These are phyloP conservation scores for Stenichneumon culpator DNA, from an alignment of 2,888 invertebrate species.

Conservation along the genomic window DNA sequence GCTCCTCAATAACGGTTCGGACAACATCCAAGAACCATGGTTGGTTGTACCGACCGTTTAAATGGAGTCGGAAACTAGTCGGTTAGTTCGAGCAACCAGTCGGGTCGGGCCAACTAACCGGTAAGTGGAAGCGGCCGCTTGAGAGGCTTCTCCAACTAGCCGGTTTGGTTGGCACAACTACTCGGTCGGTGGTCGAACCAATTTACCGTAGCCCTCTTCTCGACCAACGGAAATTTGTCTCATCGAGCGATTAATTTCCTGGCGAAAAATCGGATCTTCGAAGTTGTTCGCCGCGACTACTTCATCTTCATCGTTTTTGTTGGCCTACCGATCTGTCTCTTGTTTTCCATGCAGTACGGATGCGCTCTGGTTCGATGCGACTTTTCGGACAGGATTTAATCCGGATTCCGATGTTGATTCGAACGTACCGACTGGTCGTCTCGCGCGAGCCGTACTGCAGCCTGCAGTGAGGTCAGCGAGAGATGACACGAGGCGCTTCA, in stretches of 20 bases:
- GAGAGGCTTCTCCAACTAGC: too few species aligned
- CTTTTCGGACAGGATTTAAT: slow-evolving; percentile 3
- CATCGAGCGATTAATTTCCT: not conserved
- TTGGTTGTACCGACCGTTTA: not conserved
- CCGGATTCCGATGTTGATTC: slow-evolving; percentile 18
- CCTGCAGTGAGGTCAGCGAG: slow-evolving; percentile 66
- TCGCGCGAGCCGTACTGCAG: slow-evolving; percentile 68
- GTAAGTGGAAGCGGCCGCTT: not conserved
- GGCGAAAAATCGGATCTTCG: not conserved
- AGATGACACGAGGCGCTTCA: slow-evolving; percentile 67
- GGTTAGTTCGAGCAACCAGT: not conserved
- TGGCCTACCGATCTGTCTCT: not conserved
- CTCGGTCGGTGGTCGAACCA: not conserved
- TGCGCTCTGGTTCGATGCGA: slow-evolving; percentile 36
- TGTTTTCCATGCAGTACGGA: not conserved
- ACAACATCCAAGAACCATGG: not conserved
- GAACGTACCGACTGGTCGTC: slow-evolving; percentile 68
- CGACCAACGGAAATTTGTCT: not conserved
- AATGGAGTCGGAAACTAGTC: not conserved
- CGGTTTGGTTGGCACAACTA: not conserved
- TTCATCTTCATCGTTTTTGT: not conserved
- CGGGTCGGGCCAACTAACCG: not conserved
- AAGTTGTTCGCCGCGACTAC: not conserved
- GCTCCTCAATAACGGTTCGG: not conserved
- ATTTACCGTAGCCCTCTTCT: not conserved